Conservation (phyloP, 2,113 vertebrate genomes). For the Zosterops borbonicus region DNA sequence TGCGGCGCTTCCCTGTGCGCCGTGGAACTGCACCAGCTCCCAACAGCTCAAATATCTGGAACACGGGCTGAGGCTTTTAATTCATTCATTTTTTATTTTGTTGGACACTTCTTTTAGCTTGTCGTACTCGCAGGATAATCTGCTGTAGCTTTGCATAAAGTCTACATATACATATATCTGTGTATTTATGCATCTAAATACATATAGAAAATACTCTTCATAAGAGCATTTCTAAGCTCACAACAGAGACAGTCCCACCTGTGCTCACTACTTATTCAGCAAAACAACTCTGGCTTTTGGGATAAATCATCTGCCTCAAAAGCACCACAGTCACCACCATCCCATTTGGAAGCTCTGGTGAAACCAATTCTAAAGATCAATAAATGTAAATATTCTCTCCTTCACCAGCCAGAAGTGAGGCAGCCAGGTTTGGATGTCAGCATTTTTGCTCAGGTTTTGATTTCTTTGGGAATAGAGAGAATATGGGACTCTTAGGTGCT, state of each 20-base stretch:
- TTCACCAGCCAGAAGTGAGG: not conserved
- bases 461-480: not conserved
- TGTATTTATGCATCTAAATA: not conserved
- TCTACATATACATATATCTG: too few relatives aligned
- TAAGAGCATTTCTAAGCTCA: not conserved
- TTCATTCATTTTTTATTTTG: constrained; percentile 27
- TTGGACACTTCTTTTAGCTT: not conserved
- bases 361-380: not conserved
- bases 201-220: not conserved
- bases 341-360: not conserved
- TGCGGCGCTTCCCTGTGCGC: not conserved
- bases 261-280: not conserved
- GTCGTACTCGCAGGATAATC: not conserved
- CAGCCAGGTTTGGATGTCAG: not conserved
- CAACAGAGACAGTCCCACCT: not conserved
- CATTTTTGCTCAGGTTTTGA: not conserved
- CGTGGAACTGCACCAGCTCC: constrained; percentile 9
- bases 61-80: not conserved
- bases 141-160: not conserved
- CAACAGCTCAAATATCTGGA: constrained; percentile 5
- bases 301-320: not conserved
- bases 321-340: not conserved
- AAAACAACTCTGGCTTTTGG: not conserved
- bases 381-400: not conserved
- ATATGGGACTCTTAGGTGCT: not conserved